These are phyloP conservation scores for Scolopax bukidnonensis DNA, from an alignment of 2,797 vertebrate species.

Conservation along the genomic window DNA sequence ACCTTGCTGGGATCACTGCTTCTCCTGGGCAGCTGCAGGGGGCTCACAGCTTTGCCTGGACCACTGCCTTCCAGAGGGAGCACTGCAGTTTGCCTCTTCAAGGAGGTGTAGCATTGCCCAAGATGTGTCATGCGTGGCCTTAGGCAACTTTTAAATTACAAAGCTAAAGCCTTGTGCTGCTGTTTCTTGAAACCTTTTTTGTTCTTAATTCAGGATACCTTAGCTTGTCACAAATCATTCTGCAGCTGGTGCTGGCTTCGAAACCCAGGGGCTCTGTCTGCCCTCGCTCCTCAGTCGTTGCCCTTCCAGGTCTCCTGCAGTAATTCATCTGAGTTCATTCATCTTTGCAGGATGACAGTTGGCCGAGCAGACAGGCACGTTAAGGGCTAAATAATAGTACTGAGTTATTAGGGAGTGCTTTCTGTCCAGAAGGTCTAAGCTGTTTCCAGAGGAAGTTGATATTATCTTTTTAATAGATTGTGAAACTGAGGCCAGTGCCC, in stretches of 20 bases:
- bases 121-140: neutral
- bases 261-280: neutral
- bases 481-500: constrained; percentile 8
- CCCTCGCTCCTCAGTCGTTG: neutral
- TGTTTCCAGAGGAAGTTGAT: constrained; percentile 39
- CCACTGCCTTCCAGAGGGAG: neutral
- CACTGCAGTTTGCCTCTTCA: neutral
- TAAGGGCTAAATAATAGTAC: neutral
- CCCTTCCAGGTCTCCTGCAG: neutral
- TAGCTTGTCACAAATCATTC: neutral
- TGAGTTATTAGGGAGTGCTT: neutral
- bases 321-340: neutral
- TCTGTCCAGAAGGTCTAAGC: neutral
- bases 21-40: neutral
- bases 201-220: neutral
- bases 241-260: neutral
- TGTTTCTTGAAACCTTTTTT: neutral
- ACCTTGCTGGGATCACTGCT: neutral
- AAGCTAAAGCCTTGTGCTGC: neutral
- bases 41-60: neutral
- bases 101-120: neutral
- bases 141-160: neutral
- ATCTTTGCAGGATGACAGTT: neutral
- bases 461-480: neutral
- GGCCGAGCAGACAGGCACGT: neutral